Conservation (phyloP, 2,797 vertebrate genomes). For the Odontamblyopus rebecca region DNA sequence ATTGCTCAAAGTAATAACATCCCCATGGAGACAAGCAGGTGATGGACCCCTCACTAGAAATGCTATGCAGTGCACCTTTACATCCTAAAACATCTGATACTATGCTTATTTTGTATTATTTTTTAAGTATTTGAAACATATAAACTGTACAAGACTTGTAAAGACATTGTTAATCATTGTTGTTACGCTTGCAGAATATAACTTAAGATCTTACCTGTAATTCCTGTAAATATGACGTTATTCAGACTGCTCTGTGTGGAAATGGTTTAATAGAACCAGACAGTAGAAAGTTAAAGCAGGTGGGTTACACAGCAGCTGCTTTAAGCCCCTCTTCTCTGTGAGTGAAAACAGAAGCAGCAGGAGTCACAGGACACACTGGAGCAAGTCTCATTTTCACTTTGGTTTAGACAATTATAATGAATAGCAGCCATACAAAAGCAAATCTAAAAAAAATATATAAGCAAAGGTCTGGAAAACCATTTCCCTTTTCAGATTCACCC, state of each 20-base stretch:
- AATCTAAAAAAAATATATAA: background rate
- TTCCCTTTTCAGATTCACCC: background rate
- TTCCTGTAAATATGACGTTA: background rate
- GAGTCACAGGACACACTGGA: constrained; percentile 66
- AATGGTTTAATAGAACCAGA: constrained; percentile 5
- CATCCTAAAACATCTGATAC: too few species aligned
- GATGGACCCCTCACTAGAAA: background rate
- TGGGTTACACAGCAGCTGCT: constrained; percentile 37
- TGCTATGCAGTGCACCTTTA: background rate
- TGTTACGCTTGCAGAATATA: too few species aligned
- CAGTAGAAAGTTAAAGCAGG: constrained; percentile 48
- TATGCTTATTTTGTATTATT: too few species aligned
- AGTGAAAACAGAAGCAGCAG: constrained; percentile 37
- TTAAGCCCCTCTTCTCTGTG: constrained; percentile 16
- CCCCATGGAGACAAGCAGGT: background rate
- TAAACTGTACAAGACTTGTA: too few species aligned
- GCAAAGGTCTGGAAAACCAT: background rate
- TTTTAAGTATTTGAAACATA: too few species aligned
- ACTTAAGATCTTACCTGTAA: background rate
- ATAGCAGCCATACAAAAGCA: background rate
- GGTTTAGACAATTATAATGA: constrained; percentile 12
- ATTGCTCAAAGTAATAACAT: background rate
- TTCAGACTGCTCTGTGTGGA: constrained; percentile 24
- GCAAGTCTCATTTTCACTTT: constrained; percentile 34
- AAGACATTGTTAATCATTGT: too few species aligned